phyloP scores from a whole-genome alignment of 2,113 vertebrate species.

The Callorhinus ursinus region DNA sequence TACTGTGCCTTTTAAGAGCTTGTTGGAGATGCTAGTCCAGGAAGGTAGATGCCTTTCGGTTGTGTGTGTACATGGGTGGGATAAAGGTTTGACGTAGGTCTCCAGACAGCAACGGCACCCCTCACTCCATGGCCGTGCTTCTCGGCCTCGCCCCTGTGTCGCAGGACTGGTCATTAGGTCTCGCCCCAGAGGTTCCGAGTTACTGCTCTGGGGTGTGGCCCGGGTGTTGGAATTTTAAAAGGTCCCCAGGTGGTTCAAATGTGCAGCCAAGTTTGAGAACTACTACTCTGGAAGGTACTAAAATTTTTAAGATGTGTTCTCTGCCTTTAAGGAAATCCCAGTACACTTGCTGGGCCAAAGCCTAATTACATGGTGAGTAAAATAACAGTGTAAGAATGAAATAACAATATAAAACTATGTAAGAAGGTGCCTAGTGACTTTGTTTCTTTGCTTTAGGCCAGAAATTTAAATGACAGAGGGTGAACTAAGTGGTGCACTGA shows the following conservation, averaged over 20 bases:
- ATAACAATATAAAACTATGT: background rate
- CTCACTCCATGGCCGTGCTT: background rate
- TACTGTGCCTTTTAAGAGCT: background rate
- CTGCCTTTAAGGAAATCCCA: conserved; percentile 46
- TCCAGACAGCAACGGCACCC: background rate
- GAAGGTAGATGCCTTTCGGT: background rate
- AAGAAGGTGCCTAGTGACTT: background rate
- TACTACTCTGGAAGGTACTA: conserved; percentile 4
- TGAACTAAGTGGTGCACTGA: background rate
- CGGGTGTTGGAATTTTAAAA: background rate
- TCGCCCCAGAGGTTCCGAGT: background rate
- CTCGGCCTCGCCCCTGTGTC: background rate
- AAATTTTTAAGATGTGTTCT: conserved; percentile 31
- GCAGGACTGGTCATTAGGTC: background rate
- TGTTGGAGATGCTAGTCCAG: background rate
- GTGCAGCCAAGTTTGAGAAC: conserved; percentile 16
- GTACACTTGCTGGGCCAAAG: background rate
- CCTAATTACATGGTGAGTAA: background rate
- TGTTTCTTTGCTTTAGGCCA: background rate
- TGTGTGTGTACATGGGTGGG: background rate
- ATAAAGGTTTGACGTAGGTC: background rate
- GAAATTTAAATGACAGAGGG: conserved; percentile 35
- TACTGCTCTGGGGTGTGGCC: background rate
- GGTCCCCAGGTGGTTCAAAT: background rate
- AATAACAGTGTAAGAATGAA: conserved; percentile 21